A percentile compares a stretch with the other conserved stretches of the same genome.
phyloP scores from a whole-genome alignment of 2,888 invertebrate genomes.

The Cataglyphis cursor region DNA sequence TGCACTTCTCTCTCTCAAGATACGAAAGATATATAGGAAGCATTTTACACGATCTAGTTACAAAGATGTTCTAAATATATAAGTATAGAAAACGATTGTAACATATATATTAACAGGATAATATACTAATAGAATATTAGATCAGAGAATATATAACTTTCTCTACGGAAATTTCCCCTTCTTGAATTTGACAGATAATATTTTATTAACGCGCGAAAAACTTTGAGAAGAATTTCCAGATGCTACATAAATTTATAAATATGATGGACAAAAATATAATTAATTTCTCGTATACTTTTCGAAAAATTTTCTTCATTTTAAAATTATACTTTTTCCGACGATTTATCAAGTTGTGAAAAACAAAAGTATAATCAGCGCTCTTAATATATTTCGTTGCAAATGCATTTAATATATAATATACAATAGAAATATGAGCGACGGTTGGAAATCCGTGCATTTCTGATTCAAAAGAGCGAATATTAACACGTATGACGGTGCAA shows the following conservation, averaged over 20 bases:
- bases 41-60: slow-evolving; percentile 33
- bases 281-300: not conserved
- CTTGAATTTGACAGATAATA: not conserved
- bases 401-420: slow-evolving; percentile 30
- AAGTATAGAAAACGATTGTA: not conserved
- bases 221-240: not conserved
- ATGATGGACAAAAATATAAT: not conserved
- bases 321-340: not conserved
- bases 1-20: slow-evolving; percentile 12
- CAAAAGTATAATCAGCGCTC: slow-evolving; percentile 13
- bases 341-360: slow-evolving; percentile 19
- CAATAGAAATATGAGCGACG: slow-evolving; percentile 22
- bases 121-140: not conserved
- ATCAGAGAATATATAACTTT: not conserved
- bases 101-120: not conserved
- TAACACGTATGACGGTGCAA: slow-evolving; percentile 30
- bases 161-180: not conserved
- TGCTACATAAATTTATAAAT: not conserved
- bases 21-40: slow-evolving; percentile 40
- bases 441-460: slow-evolving; percentile 23
- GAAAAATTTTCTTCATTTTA: not conserved
- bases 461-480: slow-evolving; percentile 31
- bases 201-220: slow-evolving; percentile 5
- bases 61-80: slow-evolving; percentile 19
- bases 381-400: slow-evolving; percentile 18